Evolutionary conservation across 2,797 vertebrate species (phyloP).

Genomic region (Xiphorhynchus erythropygius): DNA sequence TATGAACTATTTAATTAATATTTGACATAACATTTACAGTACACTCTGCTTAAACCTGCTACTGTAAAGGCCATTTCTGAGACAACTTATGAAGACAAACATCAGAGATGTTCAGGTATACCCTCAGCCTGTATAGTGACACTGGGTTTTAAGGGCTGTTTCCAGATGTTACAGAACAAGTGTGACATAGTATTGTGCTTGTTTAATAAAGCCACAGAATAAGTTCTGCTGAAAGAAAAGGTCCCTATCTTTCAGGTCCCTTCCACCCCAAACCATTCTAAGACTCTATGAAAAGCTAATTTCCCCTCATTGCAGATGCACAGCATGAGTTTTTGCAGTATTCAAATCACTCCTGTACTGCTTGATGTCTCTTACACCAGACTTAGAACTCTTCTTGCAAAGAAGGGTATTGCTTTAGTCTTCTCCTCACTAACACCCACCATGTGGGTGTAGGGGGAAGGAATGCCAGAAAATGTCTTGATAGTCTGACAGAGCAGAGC

Average conservation of each 20-base stretch:
- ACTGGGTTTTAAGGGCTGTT: background rate
- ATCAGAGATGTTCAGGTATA: background rate
- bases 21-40: background rate
- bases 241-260: fast-evolving
- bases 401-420: background rate
- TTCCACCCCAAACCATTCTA: background rate
- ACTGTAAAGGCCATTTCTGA: background rate
- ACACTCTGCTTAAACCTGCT: background rate
- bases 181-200: fast-evolving
- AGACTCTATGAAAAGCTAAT: background rate
- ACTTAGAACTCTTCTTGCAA: background rate
- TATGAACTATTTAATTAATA: background rate
- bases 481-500: background rate
- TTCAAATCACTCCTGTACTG: background rate
- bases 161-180: background rate
- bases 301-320: background rate
- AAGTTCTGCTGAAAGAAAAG: background rate
- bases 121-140: background rate
- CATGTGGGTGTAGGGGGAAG: fast-evolving
- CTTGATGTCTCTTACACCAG: background rate
- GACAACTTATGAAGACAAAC: background rate
- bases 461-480: fast-evolving
- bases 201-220: background rate
- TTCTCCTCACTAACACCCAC: background rate
- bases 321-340: background rate